Evolutionary conservation across 1,140 invertebrate species (phyloP).

Genomic region (Triops cancriformis): DNA sequence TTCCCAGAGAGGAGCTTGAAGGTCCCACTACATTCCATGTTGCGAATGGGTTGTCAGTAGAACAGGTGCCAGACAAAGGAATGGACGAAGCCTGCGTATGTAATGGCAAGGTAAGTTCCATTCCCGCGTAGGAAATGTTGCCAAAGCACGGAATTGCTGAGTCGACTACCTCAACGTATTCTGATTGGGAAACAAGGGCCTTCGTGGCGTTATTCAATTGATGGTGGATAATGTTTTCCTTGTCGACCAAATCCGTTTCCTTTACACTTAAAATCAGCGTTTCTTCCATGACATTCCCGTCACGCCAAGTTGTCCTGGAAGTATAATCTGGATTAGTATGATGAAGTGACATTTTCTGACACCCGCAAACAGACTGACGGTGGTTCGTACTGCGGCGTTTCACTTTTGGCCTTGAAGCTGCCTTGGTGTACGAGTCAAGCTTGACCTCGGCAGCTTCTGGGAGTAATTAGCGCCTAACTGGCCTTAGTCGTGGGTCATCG

Average conservation of each 20-base stretch:
- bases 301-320: background rate
- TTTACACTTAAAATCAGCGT: background rate
- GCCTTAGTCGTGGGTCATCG: no score
- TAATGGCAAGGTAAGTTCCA: background rate
- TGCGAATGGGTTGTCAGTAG: no score
- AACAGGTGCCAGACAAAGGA: no score
- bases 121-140: background rate
- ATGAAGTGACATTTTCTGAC: no score
- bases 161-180: background rate
- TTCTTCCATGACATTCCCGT: background rate
- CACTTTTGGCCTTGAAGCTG: no score
- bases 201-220: background rate
- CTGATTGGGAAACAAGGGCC: background rate
- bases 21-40: no score
- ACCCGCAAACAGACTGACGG: no score
- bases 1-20: no score
- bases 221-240: background rate
- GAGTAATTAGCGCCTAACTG: no score
- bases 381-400: no score
- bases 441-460: no score
- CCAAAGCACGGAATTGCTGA: background rate
- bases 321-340: background rate
- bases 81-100: background rate
- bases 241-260: background rate
- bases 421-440: no score